phyloP scores from a whole-genome alignment of 2,888 invertebrate genomes.

The Perizoma flavofasciatum region DNA sequence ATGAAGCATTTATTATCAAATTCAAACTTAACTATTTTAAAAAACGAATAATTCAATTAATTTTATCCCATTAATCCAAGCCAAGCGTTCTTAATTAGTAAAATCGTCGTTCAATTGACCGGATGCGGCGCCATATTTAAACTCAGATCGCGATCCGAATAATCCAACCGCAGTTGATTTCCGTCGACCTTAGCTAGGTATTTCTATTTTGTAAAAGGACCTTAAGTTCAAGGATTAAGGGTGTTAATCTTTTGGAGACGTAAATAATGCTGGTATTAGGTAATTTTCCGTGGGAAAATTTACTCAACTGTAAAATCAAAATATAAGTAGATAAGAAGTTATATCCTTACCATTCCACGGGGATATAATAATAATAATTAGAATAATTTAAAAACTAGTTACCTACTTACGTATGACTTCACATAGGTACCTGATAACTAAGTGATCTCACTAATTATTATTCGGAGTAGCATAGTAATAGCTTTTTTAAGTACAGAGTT shows the following conservation, averaged over 20 bases:
- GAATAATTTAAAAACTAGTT: too few species aligned
- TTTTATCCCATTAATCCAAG: conserved; percentile 31
- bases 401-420: too few species aligned
- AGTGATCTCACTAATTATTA: too few species aligned
- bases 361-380: too few species aligned
- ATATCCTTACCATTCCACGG: too few species aligned
- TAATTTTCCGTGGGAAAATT: conserved; percentile 64
- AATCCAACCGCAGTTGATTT: conserved; percentile 69
- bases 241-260: conserved; percentile 21
- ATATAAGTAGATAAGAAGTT: too few species aligned
- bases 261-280: conserved; percentile 42
- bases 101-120: conserved; percentile 55
- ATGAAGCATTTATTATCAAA: too few species aligned
- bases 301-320: conserved; percentile 51
- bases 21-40: too few species aligned
- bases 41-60: too few species aligned
- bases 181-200: conserved; percentile 60
- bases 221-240: conserved; percentile 31
- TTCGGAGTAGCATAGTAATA: too few species aligned
- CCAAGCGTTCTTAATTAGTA: conserved; percentile 44
- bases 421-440: too few species aligned
- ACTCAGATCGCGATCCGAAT: conserved; percentile 70
- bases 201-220: conserved; percentile 12
- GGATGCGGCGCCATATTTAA: conserved; percentile 66
- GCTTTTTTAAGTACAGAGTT: too few species aligned